A percentile compares a stretch with the other conserved stretches of the same genome.
Conservation (phyloP, 1,140 invertebrate species). For the Dendrolimus punctatus region DNA sequence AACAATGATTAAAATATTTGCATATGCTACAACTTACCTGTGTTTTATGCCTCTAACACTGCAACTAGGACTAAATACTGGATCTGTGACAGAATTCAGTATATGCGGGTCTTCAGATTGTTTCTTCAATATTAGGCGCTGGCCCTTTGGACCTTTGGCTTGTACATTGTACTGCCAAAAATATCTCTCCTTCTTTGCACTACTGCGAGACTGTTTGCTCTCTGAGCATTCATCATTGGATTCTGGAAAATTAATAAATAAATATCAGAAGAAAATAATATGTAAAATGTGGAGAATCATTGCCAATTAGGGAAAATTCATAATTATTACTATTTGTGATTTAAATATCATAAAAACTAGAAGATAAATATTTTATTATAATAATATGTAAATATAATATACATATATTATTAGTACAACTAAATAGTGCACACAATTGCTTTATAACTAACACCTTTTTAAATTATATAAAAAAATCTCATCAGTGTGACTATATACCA, state of each 20-base stretch:
- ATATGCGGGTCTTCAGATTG: slow-evolving; percentile 94
- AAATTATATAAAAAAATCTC: too few species aligned
- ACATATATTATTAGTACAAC: too few species aligned
- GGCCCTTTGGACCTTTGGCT: slow-evolving; percentile 97
- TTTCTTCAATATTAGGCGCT: slow-evolving; percentile 85
- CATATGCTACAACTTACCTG: slow-evolving; percentile 72
- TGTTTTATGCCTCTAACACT: slow-evolving; percentile 92
- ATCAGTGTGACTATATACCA: too few species aligned
- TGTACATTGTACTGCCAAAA: slow-evolving; percentile 99
- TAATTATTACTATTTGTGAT: too few species aligned
- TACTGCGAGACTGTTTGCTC: slow-evolving; percentile 55
- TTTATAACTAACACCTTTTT: too few species aligned
- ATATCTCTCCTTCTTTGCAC: slow-evolving; percentile 85
- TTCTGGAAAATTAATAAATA: slow-evolving; percentile 60
- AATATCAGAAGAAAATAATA: slow-evolving; percentile 3
- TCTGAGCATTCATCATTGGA: slow-evolving; percentile 78
- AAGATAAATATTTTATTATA: background rate
- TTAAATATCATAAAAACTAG: too few species aligned
- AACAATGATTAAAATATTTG: background rate
- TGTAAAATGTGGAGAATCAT: too few species aligned
- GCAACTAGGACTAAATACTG: slow-evolving; percentile 93
- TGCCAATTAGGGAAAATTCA: too few species aligned
- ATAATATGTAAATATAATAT: slow-evolving; percentile 1
- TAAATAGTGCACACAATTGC: too few species aligned
- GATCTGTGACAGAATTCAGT: slow-evolving; percentile 90